These are phyloP conservation scores for Halictus ligatus DNA, from an alignment of 2,888 invertebrate species.

Conservation along the genomic window DNA sequence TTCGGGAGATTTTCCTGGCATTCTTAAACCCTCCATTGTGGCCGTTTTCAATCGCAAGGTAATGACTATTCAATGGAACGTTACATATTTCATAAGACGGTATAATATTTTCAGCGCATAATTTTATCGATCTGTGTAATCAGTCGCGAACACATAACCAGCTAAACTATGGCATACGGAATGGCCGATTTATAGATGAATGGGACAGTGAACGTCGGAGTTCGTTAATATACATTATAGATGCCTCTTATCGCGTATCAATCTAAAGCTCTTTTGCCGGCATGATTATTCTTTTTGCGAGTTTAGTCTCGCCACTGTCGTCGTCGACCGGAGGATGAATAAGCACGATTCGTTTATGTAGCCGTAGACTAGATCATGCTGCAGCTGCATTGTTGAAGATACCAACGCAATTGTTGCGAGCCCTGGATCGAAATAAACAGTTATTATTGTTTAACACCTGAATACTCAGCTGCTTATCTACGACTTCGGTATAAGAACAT, in stretches of 20 bases:
- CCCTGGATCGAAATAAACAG: background rate
- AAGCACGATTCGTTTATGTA: background rate
- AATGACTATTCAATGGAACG: background rate
- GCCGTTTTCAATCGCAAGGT: background rate
- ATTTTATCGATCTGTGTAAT: constrained; percentile 19
- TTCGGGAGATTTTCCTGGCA: background rate
- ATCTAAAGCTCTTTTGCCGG: constrained; percentile 20
- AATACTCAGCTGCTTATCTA: too few species aligned
- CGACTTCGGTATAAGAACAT: too few species aligned
- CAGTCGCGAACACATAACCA: background rate
- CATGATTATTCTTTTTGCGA: background rate
- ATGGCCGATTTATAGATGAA: constrained; percentile 7
- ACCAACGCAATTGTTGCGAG: background rate
- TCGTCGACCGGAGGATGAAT: background rate
- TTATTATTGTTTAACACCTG: background rate
- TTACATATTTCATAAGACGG: background rate
- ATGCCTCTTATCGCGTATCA: constrained; percentile 8
- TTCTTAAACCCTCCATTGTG: background rate
- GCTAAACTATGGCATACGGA: background rate
- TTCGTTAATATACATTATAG: constrained; percentile 10
- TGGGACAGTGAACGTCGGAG: constrained; percentile 5
- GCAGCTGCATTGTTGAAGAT: background rate
- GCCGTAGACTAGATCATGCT: background rate
- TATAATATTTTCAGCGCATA: constrained; percentile 20
- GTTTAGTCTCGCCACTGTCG: background rate